Evolutionary conservation across 2,797 vertebrate genomes (phyloP).

Genomic region (Neosalanx taihuensis): DNA sequence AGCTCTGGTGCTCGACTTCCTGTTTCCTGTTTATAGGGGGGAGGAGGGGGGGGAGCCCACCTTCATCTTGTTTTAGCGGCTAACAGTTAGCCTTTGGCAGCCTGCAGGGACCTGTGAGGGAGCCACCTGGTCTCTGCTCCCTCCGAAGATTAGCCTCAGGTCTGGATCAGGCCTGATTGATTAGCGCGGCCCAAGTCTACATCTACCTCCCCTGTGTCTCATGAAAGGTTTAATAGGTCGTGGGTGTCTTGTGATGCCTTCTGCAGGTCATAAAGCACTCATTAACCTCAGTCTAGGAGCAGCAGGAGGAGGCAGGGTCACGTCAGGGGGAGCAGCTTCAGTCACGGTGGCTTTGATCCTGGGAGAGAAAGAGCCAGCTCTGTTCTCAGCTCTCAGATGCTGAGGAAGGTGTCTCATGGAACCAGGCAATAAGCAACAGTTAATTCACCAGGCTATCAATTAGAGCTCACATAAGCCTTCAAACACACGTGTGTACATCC

Average conservation of each 20-base stretch:
- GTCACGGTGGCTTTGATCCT: constrained; percentile 11
- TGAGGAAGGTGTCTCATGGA: constrained; percentile 3
- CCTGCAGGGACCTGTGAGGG: neutral
- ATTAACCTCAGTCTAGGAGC: constrained; percentile 16
- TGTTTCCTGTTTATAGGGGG: too few species aligned
- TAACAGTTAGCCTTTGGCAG: neutral
- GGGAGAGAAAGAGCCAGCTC: constrained; percentile 1
- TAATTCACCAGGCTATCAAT: neutral
- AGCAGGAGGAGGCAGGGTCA: neutral
- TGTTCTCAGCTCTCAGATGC: neutral
- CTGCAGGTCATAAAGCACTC: constrained; percentile 22
- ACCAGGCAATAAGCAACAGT: neutral
- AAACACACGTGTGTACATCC: neutral
- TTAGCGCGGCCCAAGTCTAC: constrained; percentile 6
- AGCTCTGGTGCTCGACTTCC: too few species aligned
- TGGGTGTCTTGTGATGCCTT: constrained; percentile 17
- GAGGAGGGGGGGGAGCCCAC: too few species aligned
- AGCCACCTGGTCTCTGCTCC: constrained; percentile 17
- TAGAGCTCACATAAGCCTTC: neutral
- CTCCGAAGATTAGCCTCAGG: constrained; percentile 14
- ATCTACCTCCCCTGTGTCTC: neutral
- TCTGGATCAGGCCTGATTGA: constrained; percentile 17
- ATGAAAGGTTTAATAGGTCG: constrained; percentile 8
- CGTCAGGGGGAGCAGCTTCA: constrained; percentile 1
- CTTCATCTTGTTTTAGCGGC: neutral